Base-by-base conservation (phyloP, 2,113 vertebrate species). In the Alaudala cheleensis region DNA sequence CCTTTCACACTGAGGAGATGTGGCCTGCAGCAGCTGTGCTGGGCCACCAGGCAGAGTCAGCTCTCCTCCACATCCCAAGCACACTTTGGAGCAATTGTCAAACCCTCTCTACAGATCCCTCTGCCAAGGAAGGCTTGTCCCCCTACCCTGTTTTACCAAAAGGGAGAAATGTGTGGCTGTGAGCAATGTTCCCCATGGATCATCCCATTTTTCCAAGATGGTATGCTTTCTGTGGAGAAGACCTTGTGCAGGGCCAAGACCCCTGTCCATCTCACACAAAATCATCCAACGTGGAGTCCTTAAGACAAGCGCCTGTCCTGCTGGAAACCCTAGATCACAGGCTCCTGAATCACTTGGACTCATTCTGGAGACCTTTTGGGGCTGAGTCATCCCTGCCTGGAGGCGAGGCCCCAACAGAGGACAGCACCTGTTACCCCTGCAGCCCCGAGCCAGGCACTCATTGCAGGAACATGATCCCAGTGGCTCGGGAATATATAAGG, bases 181-280 rank as follows among this genome's bases (percentile, higher is more conserved):
- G 5, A 77, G 33, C 1, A 1, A 22, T 0, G 0, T 10, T 15
- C 4, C 37, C 26, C 26, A 10, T 5, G 6, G 62, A 42, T 12
- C 25, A 44, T 25, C 11, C 6, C 4, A 13, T 53, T 91, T 79
- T 81, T 72, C 42, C 42, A 70, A 62, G 50, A 53, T 28, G 26
- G 0, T 9, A 47, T 0, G 0, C 34, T 50, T 60, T 19, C 62
- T 0, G 0, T 12, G 10, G 18, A 92, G 15, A 72, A 45, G 21
- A 67, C 42, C 22, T 57, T 12, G 18, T 5, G 29, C 17, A 16
- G 49, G 13, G 40, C 53, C 64, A 51, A 54, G 24, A 25, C 23
- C 8, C 10, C 34, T 10, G 2, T 0, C 0, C 2, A 2, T 9
- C 67, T 56, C 17, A 24, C 19, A 49, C 25, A 81, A 81, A 81